Base-by-base conservation (phyloP, 2,113 vertebrate genomes). In the Platichthys stellatus region DNA sequence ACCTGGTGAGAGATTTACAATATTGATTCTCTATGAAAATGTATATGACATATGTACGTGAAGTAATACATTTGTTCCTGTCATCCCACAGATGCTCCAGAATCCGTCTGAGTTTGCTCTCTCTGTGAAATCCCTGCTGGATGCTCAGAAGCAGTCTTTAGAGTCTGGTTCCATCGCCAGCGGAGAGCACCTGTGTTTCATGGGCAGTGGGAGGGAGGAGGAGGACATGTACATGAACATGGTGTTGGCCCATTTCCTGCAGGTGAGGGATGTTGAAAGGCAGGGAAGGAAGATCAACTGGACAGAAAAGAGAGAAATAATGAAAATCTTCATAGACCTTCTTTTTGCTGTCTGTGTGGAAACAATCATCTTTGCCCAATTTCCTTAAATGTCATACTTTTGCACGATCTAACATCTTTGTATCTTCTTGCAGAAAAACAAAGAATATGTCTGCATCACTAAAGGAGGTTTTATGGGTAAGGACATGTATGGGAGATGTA, bases 141-240 rank as follows among this genome's bases (percentile, higher is more conserved):
- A 99, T 93, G 95, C 98, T n/a, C 98, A 99, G 92, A 99, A 97
- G 23, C 97, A 98, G 40, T 98, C 97, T 35, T 93, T 99, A 31
- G 97, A 99, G 84, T 99, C 98, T 0, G 98, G 97, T 58, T 99
- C 97, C 40, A 80, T 99, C 10, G 98, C 98, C 77, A 96, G 97
- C 8, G 98, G 98, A 66, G 97, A 99, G 63, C 97, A 99, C 64
- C 94, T 99, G 69, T 99, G 98, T 88, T 99, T 99, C 89, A 99
- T 99, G 98, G 98, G 98, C 83, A 99, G 97, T 40, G 98, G 98
- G 70, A 93, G 98, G n/a, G 98, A 99, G 80, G 98, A 99, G 75
- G 98, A 99, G 90, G 98, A 99, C 92, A 99, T 99, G 98, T 99
- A 99, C 84, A 99, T 99, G 98, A 99, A 99, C 93, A 99, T 99